Evolutionary conservation across 2,888 invertebrate species (phyloP).

Genomic region (Ormyrus labotus): DNA sequence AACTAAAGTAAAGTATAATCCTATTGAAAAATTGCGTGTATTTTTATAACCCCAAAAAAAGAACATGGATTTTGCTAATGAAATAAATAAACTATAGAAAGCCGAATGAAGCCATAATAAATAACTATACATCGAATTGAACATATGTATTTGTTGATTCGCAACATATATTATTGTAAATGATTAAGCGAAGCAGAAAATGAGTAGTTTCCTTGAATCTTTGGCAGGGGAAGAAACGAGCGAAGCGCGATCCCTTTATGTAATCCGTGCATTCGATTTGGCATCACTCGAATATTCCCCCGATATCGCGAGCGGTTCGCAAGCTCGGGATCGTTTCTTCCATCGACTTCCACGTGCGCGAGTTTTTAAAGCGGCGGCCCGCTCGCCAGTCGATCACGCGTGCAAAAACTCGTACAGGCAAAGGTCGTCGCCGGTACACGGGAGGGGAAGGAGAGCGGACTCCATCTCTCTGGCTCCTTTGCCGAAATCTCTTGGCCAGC

Average conservation of each 20-base stretch:
- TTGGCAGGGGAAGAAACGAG: not conserved
- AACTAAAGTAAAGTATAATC: no score
- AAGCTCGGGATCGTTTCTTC: not conserved
- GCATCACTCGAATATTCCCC: not conserved
- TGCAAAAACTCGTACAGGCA: conserved; percentile 41
- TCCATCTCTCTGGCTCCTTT: conserved; percentile 24
- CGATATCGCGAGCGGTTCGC: not conserved
- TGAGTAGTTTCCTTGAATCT: not conserved
- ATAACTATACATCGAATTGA: no score
- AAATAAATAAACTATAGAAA: no score
- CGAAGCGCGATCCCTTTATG: not conserved
- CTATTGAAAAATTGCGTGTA: no score
- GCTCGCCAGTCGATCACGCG: conserved; percentile 44
- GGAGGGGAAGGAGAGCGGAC: conserved; percentile 17
- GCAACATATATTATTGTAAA: no score
- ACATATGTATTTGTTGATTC: no score
- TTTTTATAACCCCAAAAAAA: no score
- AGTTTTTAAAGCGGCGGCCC: conserved; percentile 54
- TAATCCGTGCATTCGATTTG: conserved; percentile 34
- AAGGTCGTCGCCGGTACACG: conserved; percentile 37
- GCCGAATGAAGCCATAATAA: no score
- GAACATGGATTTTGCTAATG: no score
- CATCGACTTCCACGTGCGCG: not conserved
- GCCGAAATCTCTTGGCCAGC: conserved; percentile 64
- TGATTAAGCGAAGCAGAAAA: not conserved